A percentile compares a stretch with the other conserved stretches of the same genome.
phyloP scores from a whole-genome alignment of 2,888 invertebrate species.

The Camptogramma bilineatum region DNA sequence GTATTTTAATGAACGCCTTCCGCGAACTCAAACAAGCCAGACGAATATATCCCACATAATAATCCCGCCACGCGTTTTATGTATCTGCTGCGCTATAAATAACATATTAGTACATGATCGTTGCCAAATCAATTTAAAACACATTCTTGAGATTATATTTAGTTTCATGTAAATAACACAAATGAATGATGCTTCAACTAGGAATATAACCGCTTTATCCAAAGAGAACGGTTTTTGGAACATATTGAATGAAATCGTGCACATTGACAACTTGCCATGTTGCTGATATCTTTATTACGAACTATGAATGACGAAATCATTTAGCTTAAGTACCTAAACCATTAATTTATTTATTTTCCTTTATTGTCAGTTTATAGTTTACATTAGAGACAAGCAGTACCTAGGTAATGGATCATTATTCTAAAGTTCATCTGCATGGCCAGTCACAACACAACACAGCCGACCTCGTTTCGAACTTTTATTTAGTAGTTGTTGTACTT shows the following conservation, averaged over 20 bases:
- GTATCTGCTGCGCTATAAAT: conserved; percentile 36
- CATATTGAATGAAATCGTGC: not conserved
- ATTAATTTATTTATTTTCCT: not conserved
- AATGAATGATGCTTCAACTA: not conserved
- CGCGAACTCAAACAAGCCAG: conserved; percentile 42
- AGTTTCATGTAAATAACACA: not conserved
- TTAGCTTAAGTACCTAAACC: not conserved
- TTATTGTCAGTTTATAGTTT: not conserved
- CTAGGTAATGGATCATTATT: conserved; percentile 50
- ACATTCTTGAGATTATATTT: conserved; percentile 31
- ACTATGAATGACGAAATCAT: not conserved
- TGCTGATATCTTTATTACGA: not conserved
- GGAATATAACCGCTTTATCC: not conserved
- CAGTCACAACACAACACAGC: conserved; percentile 46
- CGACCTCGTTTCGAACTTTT: conserved; percentile 60
- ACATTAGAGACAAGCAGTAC: conserved; percentile 21
- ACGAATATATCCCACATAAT: conserved; percentile 40
- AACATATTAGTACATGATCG: conserved; percentile 25
- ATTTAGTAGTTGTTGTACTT: conserved; percentile 48
- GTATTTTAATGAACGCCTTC: conserved; percentile 44
- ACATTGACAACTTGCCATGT: not conserved
- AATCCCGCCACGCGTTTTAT: conserved; percentile 37
- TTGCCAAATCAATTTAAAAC: conserved; percentile 41
- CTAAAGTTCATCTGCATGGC: conserved; percentile 47
- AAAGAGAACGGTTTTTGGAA: not conserved